Conservation (phyloP, 2,113 vertebrate species). For the Marcusenius ussheri region DNA sequence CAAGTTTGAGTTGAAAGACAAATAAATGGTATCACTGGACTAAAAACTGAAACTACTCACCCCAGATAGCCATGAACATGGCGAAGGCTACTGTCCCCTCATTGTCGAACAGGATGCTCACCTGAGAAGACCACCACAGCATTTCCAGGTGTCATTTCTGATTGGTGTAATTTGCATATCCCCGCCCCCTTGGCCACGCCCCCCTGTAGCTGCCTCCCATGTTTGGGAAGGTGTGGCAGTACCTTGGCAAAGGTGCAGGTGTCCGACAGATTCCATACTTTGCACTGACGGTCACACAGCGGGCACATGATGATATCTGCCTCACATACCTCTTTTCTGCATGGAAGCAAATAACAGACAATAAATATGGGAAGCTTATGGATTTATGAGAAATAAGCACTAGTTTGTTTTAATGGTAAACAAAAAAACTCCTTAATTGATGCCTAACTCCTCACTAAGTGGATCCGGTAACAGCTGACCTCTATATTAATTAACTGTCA, state of each 20-base stretch:
- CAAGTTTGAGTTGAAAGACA: neutral
- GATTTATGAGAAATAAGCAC: neutral
- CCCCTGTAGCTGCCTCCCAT: neutral
- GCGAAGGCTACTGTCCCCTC: constrained; percentile 81
- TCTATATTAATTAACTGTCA: neutral
- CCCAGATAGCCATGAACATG: constrained; percentile 90
- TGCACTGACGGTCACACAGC: constrained; percentile 66
- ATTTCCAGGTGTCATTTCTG: neutral
- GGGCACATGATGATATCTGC: constrained; percentile 79
- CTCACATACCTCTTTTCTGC: constrained; percentile 80
- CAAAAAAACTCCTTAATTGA: neutral
- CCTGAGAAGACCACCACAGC: constrained; percentile 46
- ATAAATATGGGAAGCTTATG: neutral
- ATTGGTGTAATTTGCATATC: neutral
- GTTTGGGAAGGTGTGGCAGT: neutral
- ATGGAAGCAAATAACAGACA: neutral
- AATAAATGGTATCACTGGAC: neutral
- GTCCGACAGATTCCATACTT: constrained; percentile 68
- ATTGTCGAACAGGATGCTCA: constrained; percentile 88
- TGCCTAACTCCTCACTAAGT: neutral
- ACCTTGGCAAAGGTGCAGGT: constrained; percentile 84
- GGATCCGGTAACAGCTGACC: neutral
- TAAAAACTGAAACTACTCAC: constrained; percentile 58
- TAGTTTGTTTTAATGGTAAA: neutral
- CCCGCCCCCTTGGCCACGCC: neutral